phyloP scores from a whole-genome alignment of 2,113 vertebrate genomes.

The Gasterosteus aculeatus region DNA sequence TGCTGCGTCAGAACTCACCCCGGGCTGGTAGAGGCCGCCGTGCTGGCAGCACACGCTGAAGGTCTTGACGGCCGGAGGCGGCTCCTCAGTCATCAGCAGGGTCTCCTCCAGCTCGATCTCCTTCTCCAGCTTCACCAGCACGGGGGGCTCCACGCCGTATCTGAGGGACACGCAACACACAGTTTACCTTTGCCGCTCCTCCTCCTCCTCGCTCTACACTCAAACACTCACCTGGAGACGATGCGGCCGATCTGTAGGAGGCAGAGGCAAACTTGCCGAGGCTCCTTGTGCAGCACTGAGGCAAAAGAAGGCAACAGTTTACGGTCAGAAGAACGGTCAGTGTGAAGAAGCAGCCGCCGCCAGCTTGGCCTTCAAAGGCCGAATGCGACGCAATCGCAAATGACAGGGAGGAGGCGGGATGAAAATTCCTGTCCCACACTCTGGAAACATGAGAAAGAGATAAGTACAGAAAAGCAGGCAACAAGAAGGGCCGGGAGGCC shows the following conservation, averaged over 20 bases:
- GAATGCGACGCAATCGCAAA: background rate
- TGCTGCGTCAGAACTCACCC: constrained; percentile 80
- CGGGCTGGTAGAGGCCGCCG: constrained; percentile 87
- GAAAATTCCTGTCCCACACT: background rate
- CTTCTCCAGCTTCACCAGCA: constrained; percentile 95
- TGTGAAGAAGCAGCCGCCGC: constrained; percentile 1
- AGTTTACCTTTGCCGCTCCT: background rate
- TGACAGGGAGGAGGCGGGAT: background rate
- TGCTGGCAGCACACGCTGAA: constrained; percentile 92
- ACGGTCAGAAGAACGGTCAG: background rate
- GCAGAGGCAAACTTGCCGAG: constrained; percentile 96
- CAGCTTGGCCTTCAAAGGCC: background rate
- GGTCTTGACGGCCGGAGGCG: constrained; percentile 82
- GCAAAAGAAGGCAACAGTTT: constrained; percentile 19
- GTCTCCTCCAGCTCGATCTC: constrained; percentile 98
- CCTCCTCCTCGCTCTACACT: background rate
- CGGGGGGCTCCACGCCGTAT: constrained; percentile 95
- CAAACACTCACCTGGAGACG: constrained; percentile 86
- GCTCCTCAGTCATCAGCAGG: constrained; percentile 85
- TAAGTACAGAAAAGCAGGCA: background rate
- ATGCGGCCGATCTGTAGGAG: constrained; percentile 94
- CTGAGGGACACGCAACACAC: constrained; percentile 65
- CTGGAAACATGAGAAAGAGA: constrained; percentile 27
- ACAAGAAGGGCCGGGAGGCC: too few species aligned
- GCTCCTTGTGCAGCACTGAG: constrained; percentile 95